phyloP scores from a whole-genome alignment of 2,797 vertebrate genomes.

The Pteropus rufus region DNA sequence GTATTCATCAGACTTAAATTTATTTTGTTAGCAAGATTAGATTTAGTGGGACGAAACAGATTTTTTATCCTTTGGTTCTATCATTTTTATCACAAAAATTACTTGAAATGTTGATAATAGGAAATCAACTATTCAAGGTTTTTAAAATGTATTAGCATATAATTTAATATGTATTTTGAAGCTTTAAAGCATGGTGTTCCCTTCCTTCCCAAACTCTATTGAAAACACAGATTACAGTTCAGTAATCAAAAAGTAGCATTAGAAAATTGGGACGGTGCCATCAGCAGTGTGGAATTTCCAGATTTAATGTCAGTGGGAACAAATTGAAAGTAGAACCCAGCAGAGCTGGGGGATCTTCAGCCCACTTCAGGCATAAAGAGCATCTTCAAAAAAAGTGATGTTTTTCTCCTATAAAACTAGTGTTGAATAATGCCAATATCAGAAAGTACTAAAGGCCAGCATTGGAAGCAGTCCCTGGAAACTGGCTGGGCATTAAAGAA shows the following conservation, averaged over 20 bases:
- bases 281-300: background rate
- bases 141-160: background rate
- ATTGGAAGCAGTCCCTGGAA: background rate
- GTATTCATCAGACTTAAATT: background rate
- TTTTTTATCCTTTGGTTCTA: background rate
- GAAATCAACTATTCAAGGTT: background rate
- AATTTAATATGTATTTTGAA: background rate
- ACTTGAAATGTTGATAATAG: background rate
- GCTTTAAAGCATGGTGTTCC: background rate
- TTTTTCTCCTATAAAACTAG: background rate
- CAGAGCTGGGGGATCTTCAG: background rate
- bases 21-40: background rate
- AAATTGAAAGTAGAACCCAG: background rate
- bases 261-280: background rate
- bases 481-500: background rate
- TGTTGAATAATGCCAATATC: background rate
- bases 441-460: background rate
- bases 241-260: background rate
- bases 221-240: background rate
- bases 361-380: background rate
- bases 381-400: background rate
- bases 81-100: background rate
- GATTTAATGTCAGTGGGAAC: background rate
- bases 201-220: background rate
- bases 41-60: background rate